Evolutionary conservation across 2,888 invertebrate genomes (phyloP), one percentile per base, ranked within the genome.

Genomic region (Neoaliturus tenellus): DNA sequence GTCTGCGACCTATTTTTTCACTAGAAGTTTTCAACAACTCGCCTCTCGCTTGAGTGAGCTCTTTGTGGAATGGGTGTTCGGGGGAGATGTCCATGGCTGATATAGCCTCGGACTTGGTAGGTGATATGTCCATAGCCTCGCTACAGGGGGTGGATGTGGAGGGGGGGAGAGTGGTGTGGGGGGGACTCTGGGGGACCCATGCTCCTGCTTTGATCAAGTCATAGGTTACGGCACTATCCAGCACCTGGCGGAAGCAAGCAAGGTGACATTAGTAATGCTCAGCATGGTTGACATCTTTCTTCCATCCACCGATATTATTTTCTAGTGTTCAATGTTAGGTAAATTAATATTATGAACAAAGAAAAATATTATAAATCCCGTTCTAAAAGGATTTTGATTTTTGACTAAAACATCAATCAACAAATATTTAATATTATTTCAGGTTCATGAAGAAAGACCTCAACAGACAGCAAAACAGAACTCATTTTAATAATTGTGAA

Each of bases 141-240:
- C 71, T 39, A 31, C 58, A 51, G 33, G 82, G 82, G 31, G 81
- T 81, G 81, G 81, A 81, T 8, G 81, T 81, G 1, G 35, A 71
- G 20, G 73, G 73, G 44, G 44, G 73, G 41, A 71, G 81, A 20
- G 31, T 41, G 69, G 28, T 48, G 35, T 28, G 58, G 58, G 48
- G 35, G 10, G 82, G 28, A 48, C 82, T 82, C 25, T 73, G 82
- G 3, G 82, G 58, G 51, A 82, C 55, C 82, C 71, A 82, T 39
- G 58, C 73, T 23, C 82, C 82, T 73, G 82, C 58, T 73, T 73
- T 71, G 73, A 82, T 75, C 75, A 85, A 82, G 73, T 86, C 85
- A 82, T 83, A 84, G 44, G 83, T 85, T 82, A 85, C 86, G 73
- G 82, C 83, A 83, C 84, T 83, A 81, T 86, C 85, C 83, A 85